Base-by-base conservation (phyloP, 2,113 vertebrate species). In the Motacilla alba region DNA sequence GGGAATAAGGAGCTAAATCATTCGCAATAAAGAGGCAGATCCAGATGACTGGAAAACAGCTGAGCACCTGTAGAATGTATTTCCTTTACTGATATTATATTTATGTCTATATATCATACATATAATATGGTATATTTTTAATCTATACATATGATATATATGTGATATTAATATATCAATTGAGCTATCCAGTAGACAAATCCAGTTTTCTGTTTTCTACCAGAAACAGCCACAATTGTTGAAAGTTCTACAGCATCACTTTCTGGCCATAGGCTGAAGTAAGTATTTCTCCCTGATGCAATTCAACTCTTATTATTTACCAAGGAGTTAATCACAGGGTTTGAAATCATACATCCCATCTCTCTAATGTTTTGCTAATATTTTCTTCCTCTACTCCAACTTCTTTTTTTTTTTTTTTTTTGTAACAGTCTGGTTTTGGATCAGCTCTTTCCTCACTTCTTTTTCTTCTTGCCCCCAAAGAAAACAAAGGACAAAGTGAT, bases 21-120 rank as follows among this genome's bases (percentile, higher is more conserved):
- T 44, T 62, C 4, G 3, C 13, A 69, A 62, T 28, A n/a, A 78
- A 55, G 27, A 31, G 15, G 20, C 30, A 74, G 49, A 83, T 10
- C 10, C 39, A 41, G 35, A 62, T 58, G 15, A 88, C 0, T 0
- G 55, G 49, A 60, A 92, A 95, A 74, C 23, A 64, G 81, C 39
- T 46, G 1, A 81, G 28, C 20, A 62, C 63, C 28, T 84, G 37
- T 74, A 72, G 33, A 70, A 67, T 74, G 28, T 30, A 60, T 90
- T 92, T 94, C 26, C 31, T 62, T 31, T 31, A 43, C 4, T 67
- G 35, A 26, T 35, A 35, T 6, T 19, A 19, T 56, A 41, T 66
- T n/a, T 66, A 67, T 43, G 16, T 14, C 13, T 31, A 43, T 31
- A 67, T 31, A 31, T 43, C 7, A 31, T 49, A 3, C 0, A 0